These are phyloP conservation scores for Taeniopygia guttata DNA, from an alignment of 2,797 vertebrate species.

Conservation along the genomic window DNA sequence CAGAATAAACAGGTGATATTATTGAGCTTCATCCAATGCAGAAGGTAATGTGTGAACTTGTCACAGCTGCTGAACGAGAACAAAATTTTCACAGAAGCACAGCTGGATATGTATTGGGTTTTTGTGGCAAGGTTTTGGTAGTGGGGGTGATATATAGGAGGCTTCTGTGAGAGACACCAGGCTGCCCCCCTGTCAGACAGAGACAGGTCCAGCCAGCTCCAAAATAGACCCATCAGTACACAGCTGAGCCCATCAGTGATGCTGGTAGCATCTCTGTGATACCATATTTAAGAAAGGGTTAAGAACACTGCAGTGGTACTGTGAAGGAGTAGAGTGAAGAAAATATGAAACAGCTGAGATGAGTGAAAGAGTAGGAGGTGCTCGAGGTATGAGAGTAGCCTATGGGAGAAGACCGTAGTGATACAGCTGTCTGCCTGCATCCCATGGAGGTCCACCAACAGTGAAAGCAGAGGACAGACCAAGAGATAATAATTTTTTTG, in stretches of 20 bases:
- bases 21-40: not conserved
- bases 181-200: not conserved
- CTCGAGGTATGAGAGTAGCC: not conserved
- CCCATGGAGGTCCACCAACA: not conserved
- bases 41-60: not conserved
- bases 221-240: not conserved
- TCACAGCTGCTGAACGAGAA: not conserved
- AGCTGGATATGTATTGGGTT: not conserved
- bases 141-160: rapidly evolving
- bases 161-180: not conserved
- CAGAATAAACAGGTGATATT: not conserved
- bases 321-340: not conserved
- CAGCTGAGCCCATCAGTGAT: not conserved
- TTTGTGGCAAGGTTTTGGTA: not conserved
- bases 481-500: not conserved
- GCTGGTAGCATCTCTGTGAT: not conserved
- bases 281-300: not conserved
- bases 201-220: not conserved
- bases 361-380: not conserved
- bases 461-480: not conserved
- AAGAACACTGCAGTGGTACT: not conserved
- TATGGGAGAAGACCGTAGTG: not conserved
- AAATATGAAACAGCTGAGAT: not conserved
- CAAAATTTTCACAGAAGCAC: not conserved
- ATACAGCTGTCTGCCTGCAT: not conserved